Evolutionary conservation across 2,888 invertebrate species (phyloP).

Genomic region (Sinopyrophorus schimmeli): DNA sequence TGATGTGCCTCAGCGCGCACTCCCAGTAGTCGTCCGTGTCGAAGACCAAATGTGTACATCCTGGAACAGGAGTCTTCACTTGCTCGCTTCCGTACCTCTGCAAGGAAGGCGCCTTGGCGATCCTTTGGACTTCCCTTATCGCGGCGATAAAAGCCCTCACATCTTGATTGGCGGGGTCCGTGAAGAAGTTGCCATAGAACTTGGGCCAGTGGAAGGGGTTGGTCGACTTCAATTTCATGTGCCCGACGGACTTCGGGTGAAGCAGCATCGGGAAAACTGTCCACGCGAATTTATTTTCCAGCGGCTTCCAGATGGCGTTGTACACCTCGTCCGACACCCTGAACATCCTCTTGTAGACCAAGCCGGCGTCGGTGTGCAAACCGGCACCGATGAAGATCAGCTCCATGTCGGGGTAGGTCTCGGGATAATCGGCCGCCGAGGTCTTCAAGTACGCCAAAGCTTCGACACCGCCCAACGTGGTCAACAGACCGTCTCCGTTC

Average conservation of each 20-base stretch:
- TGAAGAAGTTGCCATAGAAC: slow-evolving; percentile 81
- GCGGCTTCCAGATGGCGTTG: slow-evolving; percentile 59
- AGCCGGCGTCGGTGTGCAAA: slow-evolving; percentile 45
- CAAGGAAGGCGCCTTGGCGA: slow-evolving; percentile 57
- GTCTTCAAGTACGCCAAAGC: slow-evolving; percentile 64
- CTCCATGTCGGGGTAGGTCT: slow-evolving; percentile 70
- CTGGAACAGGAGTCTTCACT: slow-evolving; percentile 56
- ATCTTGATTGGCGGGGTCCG: slow-evolving; percentile 59
- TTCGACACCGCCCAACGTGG: slow-evolving; percentile 62
- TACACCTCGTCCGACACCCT: slow-evolving; percentile 62
- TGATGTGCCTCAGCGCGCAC: slow-evolving; percentile 56
- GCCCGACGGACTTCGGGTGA: slow-evolving; percentile 72
- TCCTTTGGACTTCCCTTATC: slow-evolving; percentile 58
- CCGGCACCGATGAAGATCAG: slow-evolving; percentile 65
- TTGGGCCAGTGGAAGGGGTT: slow-evolving; percentile 73
- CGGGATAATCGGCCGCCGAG: slow-evolving; percentile 58
- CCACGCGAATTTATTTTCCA: slow-evolving; percentile 53
- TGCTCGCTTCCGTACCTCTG: slow-evolving; percentile 54
- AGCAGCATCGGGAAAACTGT: slow-evolving; percentile 69
- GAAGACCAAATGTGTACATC: slow-evolving; percentile 54
- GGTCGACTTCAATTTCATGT: slow-evolving; percentile 67
- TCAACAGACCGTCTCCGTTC: slow-evolving; percentile 59
- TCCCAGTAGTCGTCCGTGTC: slow-evolving; percentile 59
- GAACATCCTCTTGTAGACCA: slow-evolving; percentile 53
- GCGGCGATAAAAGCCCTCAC: slow-evolving; percentile 48